Percentiles rank a stretch among this genome's conserved stretches.
phyloP scores from a whole-genome alignment of 2,888 invertebrate genomes.

The Caprella mutica region DNA sequence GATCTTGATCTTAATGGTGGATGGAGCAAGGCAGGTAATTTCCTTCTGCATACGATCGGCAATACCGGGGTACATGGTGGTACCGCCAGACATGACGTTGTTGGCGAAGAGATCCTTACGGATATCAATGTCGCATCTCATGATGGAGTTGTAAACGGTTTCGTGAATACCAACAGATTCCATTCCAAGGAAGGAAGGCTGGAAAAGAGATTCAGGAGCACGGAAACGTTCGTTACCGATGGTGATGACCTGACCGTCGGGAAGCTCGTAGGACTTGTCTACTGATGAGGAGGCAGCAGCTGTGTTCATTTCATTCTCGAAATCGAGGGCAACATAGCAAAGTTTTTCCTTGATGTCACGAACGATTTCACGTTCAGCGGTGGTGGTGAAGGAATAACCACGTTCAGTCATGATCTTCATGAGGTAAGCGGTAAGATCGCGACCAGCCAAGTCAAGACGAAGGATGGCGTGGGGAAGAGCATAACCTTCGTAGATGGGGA shows the following conservation, averaged over 20 bases:
- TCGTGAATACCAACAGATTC: constrained; percentile 80
- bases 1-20: constrained; percentile 89
- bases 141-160: constrained; percentile 45
- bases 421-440: constrained; percentile 48
- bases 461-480: constrained; percentile 84
- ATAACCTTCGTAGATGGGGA: no score
- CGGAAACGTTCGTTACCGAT: constrained; percentile 66
- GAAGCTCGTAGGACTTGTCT: constrained; percentile 5
- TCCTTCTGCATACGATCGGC: constrained; percentile 97
- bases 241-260: constrained; percentile 5
- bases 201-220: constrained; percentile 61
- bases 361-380: constrained; percentile 17
- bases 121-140: constrained; percentile 40
- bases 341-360: constrained; percentile 20
- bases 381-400: constrained; percentile 17
- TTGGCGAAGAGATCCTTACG: constrained; percentile 38
- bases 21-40: constrained; percentile 70
- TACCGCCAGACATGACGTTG: constrained; percentile 64
- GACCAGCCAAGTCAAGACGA: constrained; percentile 32
- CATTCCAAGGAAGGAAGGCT: constrained; percentile 47
- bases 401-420: constrained; percentile 45
- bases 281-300: constrained; percentile 61
- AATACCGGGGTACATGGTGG: constrained; percentile 95
- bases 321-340: constrained; percentile 15
- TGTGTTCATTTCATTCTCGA: constrained; percentile 45